Base-by-base conservation (phyloP, 2,888 invertebrate genomes). In the Chesias legatella region DNA sequence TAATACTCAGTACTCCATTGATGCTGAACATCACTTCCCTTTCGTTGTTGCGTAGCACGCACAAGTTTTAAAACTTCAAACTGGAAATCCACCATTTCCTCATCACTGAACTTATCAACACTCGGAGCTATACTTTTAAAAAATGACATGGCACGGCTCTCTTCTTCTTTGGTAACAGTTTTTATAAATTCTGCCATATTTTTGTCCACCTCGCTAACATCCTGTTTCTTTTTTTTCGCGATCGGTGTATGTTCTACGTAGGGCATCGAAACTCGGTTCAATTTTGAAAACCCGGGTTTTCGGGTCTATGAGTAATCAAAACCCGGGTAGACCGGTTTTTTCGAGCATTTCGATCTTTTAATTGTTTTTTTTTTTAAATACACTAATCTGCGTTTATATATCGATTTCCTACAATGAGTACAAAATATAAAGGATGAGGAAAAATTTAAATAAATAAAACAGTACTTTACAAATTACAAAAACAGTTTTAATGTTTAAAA, bases 101-200 rank as follows among this genome's bases (percentile, higher is more conserved):
- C 27, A 27, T 27, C 27, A 27, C 27, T 27, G 27, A 27, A 27
- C 11, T 27, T 27, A 11, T 27, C 27, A 11, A 27, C 11, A 27
- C 11, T 11, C 27, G 11, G 27, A 31, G 22, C 34, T 27, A 11
- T 11, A 10, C 27, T 27, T 27, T 11, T 27, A 27, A 11, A 11
- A 11, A 10, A 27, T 27, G 11, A 10, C 11, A 27, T 11, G 27
- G 27, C 27, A 11, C 7, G 10, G 10, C 27, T 27, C 11, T 27
- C 11, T 27, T 27, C 27, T 11, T 27, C 27, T 11, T 11, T 10
- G 10, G 10, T 11, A 11, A 11, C 27, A 11, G 27, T 7, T 11
- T 27, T 7, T 7, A 27, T 27, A 27, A 27, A 27, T 11, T 27
- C 11, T 11, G 11, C 11, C 10, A 27, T 11, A 10, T 11, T 27